These are phyloP conservation scores for Drosophila kambysellisi DNA, from an alignment of 2,888 invertebrate genomes.

Conservation along the genomic window DNA sequence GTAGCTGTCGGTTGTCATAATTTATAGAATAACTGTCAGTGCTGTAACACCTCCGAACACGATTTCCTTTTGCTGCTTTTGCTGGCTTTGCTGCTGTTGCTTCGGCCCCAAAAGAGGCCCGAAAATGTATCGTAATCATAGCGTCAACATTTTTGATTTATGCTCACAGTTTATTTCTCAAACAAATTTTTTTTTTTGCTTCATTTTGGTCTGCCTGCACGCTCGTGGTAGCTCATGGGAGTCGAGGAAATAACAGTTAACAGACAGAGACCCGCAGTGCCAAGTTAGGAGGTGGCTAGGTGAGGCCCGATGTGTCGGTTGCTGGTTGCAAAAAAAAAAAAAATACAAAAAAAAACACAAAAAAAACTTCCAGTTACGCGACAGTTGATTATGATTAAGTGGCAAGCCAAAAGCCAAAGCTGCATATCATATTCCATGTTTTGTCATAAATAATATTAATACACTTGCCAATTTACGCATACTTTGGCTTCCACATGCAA, in stretches of 20 bases:
- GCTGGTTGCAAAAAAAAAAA: slow-evolving; percentile 23
- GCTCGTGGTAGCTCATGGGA: slow-evolving; percentile 59
- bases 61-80: slow-evolving; percentile 56
- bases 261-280: slow-evolving; percentile 28
- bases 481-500: slow-evolving; percentile 26
- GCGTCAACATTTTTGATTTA: slow-evolving; percentile 80
- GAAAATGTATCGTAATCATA: slow-evolving; percentile 74
- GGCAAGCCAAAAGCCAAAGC: slow-evolving; percentile 64
- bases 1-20: slow-evolving; percentile 80
- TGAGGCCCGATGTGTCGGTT: slow-evolving; percentile 35
- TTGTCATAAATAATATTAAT: slow-evolving; percentile 70
- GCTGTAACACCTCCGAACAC: slow-evolving; percentile 78
- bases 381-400: slow-evolving; percentile 82
- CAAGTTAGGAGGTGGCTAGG: slow-evolving; percentile 52
- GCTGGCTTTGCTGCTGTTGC: slow-evolving; percentile 16
- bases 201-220: slow-evolving; percentile 40
- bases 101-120: slow-evolving; percentile 40
- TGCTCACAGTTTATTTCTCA: slow-evolving; percentile 67
- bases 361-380: slow-evolving; percentile 62
- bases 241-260: slow-evolving; percentile 50
- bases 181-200: slow-evolving; percentile 34
- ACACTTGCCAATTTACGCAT: slow-evolving; percentile 46
- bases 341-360: too few relatives aligned
- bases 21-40: slow-evolving; percentile 81
- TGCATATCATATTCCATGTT: slow-evolving; percentile 70